phyloP scores from a whole-genome alignment of 2,113 vertebrate genomes.

The Fregetta grallaria region DNA sequence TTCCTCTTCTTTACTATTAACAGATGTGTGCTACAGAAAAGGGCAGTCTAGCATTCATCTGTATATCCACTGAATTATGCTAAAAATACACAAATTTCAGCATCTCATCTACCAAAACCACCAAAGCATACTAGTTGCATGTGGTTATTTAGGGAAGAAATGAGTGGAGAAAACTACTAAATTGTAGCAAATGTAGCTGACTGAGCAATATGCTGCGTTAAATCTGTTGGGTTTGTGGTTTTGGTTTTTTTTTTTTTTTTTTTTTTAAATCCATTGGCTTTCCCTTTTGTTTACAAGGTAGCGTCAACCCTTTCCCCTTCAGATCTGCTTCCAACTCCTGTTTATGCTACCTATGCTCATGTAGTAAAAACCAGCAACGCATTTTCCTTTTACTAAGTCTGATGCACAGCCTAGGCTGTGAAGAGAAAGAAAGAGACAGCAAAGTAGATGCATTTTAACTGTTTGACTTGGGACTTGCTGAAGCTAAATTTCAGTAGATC shows the following conservation, averaged over 20 bases:
- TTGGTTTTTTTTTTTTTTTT: neutral
- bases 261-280: neutral
- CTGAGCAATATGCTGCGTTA: neutral
- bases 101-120: neutral
- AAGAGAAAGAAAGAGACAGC: neutral
- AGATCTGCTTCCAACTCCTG: neutral
- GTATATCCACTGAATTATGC: neutral
- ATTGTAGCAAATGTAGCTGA: neutral
- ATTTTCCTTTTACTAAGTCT: neutral
- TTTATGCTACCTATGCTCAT: neutral
- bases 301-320: neutral
- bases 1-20: neutral
- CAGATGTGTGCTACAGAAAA: neutral
- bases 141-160: neutral
- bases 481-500: neutral
- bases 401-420: neutral
- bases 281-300: neutral
- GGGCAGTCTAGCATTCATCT: neutral
- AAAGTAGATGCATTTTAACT: neutral
- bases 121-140: neutral
- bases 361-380: fast-evolving
- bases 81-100: neutral
- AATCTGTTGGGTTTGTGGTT: neutral
- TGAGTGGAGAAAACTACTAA: neutral
- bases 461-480: neutral